phyloP scores from a whole-genome alignment of 2,888 invertebrate genomes.

The Malacosoma neustria region DNA sequence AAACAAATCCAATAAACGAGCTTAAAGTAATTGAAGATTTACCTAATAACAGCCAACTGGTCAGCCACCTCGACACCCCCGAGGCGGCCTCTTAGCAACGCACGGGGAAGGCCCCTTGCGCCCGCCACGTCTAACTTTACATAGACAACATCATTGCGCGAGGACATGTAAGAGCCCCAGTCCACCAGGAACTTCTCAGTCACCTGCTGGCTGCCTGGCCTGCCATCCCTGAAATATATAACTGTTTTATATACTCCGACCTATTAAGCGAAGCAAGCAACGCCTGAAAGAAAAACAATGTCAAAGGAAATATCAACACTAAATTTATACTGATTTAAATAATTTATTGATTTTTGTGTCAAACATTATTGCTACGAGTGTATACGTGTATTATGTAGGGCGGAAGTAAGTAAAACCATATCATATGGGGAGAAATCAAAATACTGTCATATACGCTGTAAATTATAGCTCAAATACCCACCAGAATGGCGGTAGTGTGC shows the following conservation, averaged over 20 bases:
- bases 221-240: constrained; percentile 81
- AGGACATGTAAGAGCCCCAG: constrained; percentile 96
- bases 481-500: too few species aligned
- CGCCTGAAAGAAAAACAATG: too few species aligned
- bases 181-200: constrained; percentile 90
- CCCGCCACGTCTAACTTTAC: constrained; percentile 94
- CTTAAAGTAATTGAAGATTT: constrained; percentile 7
- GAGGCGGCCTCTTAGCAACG: constrained; percentile 85
- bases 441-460: too few species aligned
- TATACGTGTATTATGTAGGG: too few species aligned
- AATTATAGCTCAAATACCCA: too few species aligned
- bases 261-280: neutral
- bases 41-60: constrained; percentile 89
- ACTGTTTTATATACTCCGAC: neutral
- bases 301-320: too few species aligned
- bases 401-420: too few species aligned
- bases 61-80: constrained; percentile 95
- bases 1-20: too few species aligned
- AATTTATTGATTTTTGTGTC: too few species aligned
- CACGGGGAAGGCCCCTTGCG: constrained; percentile 85
- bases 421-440: too few species aligned
- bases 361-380: too few species aligned
- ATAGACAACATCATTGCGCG: constrained; percentile 92
- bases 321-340: too few species aligned
- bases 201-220: constrained; percentile 93